These are phyloP conservation scores for Himalopsyche kuldschensis DNA, from an alignment of 2,888 invertebrate species.

Conservation along the genomic window DNA sequence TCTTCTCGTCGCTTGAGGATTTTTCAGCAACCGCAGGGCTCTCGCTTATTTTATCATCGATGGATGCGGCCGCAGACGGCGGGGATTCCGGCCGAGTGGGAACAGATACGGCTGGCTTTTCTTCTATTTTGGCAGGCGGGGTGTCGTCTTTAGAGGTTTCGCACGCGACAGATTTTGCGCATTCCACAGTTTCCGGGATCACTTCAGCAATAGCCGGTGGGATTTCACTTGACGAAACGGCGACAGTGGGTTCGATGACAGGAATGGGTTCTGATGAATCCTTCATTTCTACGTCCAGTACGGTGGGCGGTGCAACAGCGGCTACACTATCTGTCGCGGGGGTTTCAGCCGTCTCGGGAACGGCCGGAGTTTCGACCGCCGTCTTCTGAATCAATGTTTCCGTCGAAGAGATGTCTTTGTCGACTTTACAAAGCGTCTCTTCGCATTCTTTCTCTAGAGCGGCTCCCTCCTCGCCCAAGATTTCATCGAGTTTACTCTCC, in stretches of 20 bases:
- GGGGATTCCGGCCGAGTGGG: conserved; percentile 33
- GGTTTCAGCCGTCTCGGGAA: conserved; percentile 41
- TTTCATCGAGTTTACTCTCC: conserved; percentile 48
- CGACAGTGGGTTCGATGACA: background rate
- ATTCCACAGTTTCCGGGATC: background rate
- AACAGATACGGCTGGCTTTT: background rate
- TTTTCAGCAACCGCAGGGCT: background rate
- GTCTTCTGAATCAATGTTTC: conserved; percentile 25
- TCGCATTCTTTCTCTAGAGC: conserved; percentile 57
- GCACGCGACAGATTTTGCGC: background rate
- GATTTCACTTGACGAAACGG: background rate
- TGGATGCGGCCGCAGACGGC: conserved; percentile 33
- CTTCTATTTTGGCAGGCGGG: background rate
- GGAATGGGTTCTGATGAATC: background rate
- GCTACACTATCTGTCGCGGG: background rate
- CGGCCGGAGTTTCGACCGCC: conserved; percentile 45
- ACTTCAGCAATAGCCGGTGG: background rate
- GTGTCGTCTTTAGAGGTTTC: background rate
- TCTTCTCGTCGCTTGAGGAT: background rate
- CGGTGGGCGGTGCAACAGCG: background rate
- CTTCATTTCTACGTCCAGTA: background rate
- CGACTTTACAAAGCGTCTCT: conserved; percentile 55
- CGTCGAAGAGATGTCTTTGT: conserved; percentile 44
- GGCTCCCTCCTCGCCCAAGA: conserved; percentile 52
- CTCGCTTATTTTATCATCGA: conserved; percentile 10